Evolutionary conservation across 2,113 vertebrate genomes (phyloP), one percentile per base, ranked within the genome.

Genomic region (Spea multiplicata): DNA sequence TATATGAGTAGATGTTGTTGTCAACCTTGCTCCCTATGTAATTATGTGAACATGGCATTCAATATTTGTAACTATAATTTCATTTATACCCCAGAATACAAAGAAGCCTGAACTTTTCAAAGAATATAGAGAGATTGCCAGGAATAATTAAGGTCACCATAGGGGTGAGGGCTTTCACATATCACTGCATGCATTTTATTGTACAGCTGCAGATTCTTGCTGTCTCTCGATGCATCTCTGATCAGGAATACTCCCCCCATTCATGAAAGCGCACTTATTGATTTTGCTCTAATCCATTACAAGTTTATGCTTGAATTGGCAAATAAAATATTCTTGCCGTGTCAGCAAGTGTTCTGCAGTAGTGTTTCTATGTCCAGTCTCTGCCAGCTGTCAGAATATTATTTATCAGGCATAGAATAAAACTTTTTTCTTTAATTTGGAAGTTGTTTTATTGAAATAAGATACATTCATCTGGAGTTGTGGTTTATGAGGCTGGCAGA

Each of bases 291-390:
- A 80, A 74, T 68, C 52, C 78, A 74, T 80, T 80, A 68, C 65
- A 59, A 59, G 69, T 74, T 80, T 80, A 80, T 68, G 78, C 78
- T 80, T 80, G 64, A 74, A 74, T 74, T 80, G 78, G 71, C 52
- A 80, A 80, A 80, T 80, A 80, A 80, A 73, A 80, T 52, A 80
- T 49, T 74, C 71, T 80, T 80, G 78, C 71, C 64, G 74, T 80
- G 62, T 74, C 71, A 68, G 78, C 52, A 68, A 49, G 78, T 66
- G 52, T 52, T 68, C 47, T 57, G 71, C 71, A 68, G 52, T 67
- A 53, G 71, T 57, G 62, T 66, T 65, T 78, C 10, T 52, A 70
- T 73, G 50, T 67, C 48, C 44, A 45, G 44, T 6, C 55, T 52
- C 50, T 79, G 71, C 78, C 78, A 80, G 68, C 64, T 80, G 71